These are phyloP conservation scores for Scomber japonicus DNA, from an alignment of 2,113 vertebrate species.

Conservation along the genomic window DNA sequence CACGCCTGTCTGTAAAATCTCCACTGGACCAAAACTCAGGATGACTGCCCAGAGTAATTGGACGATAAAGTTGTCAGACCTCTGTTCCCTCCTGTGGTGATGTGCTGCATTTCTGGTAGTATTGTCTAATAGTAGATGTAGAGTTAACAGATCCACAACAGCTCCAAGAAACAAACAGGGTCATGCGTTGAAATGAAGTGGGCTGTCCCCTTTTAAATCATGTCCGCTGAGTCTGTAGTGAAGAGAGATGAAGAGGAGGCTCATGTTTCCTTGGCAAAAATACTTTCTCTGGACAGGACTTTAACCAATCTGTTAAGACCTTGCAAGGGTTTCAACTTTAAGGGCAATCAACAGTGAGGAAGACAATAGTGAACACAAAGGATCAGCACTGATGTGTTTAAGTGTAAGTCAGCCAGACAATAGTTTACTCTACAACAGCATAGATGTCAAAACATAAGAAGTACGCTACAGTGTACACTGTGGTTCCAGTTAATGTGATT, in stretches of 20 bases:
- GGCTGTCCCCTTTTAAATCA: conserved; percentile 6
- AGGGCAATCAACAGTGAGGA: no score
- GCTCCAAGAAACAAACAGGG: not conserved
- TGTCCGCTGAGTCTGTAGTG: conserved; percentile 11
- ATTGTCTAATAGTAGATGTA: not conserved
- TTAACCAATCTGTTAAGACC: no score
- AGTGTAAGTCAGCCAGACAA: no score
- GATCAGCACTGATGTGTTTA: no score
- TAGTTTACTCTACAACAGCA: no score
- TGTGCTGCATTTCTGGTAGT: conserved; percentile 19
- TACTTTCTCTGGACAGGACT: no score
- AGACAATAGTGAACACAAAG: no score
- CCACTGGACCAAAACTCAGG: not conserved
- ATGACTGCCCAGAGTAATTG: conserved; percentile 12
- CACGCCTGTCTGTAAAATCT: conserved; percentile 17
- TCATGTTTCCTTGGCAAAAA: not conserved
- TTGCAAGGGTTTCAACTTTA: no score
- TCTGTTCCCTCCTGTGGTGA: not conserved
- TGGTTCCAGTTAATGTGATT: no score
- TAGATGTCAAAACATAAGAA: no score
- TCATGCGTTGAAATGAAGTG: not conserved
- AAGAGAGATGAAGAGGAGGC: conserved; percentile 14
- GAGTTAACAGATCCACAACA: not conserved
- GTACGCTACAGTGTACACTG: no score
- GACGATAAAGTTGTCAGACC: conserved; percentile 9